A percentile compares a stretch with the other conserved stretches of the same genome.
phyloP scores from a whole-genome alignment of 2,888 invertebrate species.

The Sphaeridia pumilis region DNA sequence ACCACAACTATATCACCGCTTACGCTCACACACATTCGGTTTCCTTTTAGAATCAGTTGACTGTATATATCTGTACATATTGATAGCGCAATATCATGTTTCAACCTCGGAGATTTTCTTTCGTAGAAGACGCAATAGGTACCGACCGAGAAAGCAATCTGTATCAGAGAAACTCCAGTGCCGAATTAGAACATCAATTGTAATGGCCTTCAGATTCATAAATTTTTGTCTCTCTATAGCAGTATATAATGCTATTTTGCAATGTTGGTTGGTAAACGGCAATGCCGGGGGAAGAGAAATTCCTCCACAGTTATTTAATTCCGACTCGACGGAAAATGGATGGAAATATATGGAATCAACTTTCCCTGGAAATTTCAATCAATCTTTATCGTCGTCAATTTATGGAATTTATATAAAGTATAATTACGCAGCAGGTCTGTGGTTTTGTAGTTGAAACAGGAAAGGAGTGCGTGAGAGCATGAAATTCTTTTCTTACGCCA shows the following conservation, averaged over 20 bases:
- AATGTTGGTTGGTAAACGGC: background rate
- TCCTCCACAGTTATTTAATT: background rate
- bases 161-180: background rate
- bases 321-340: background rate
- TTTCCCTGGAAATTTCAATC: background rate
- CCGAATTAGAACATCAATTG: background rate
- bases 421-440: background rate
- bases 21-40: too few species aligned
- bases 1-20: too few species aligned
- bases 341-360: too few species aligned
- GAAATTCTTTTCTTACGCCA: background rate
- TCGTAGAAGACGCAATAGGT: too few species aligned
- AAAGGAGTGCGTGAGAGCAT: background rate
- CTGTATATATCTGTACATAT: too few species aligned
- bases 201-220: background rate
- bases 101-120: too few species aligned
- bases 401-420: background rate
- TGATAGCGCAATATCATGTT: too few species aligned
- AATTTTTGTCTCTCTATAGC: background rate
- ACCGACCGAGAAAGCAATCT: too few species aligned
- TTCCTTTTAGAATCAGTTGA: too few species aligned
- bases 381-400: background rate
- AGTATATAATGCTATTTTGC: too few species aligned
- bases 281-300: background rate
- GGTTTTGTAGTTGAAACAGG: background rate